A percentile compares a stretch with the other conserved stretches of the same genome.
These are phyloP conservation scores for Hylia prasina DNA, from an alignment of 2,113 vertebrate species.

Conservation along the genomic window DNA sequence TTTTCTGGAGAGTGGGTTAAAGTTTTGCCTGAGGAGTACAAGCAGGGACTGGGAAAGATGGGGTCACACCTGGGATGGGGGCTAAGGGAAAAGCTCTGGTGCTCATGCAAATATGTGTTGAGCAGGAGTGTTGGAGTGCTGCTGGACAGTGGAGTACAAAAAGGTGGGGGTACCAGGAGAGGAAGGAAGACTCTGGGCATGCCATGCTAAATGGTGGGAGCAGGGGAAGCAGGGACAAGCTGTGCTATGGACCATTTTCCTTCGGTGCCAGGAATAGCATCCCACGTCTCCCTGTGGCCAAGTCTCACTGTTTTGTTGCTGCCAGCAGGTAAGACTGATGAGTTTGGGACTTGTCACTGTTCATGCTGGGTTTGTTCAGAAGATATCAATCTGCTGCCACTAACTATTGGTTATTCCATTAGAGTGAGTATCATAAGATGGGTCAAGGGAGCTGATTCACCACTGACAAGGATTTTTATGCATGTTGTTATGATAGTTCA, in stretches of 20 bases:
- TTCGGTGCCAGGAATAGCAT: background rate
- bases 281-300: no score
- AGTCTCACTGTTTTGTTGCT: background rate
- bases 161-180: background rate
- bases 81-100: background rate
- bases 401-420: background rate
- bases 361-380: background rate
- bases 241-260: background rate
- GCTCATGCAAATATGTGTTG: background rate
- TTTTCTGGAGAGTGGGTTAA: background rate
- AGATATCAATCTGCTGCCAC: background rate
- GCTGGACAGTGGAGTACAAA: background rate
- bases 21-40: background rate
- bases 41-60: background rate
- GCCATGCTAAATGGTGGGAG: background rate
- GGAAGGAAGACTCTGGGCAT: background rate
- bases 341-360: background rate
- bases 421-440: background rate
- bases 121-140: background rate
- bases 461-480: background rate
- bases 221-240: background rate
- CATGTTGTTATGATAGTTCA: background rate
- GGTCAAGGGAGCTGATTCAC: background rate
- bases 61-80: background rate
- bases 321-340: background rate